Base-by-base conservation (phyloP, 2,797 vertebrate species). In the Tamandua tetradactyla region DNA sequence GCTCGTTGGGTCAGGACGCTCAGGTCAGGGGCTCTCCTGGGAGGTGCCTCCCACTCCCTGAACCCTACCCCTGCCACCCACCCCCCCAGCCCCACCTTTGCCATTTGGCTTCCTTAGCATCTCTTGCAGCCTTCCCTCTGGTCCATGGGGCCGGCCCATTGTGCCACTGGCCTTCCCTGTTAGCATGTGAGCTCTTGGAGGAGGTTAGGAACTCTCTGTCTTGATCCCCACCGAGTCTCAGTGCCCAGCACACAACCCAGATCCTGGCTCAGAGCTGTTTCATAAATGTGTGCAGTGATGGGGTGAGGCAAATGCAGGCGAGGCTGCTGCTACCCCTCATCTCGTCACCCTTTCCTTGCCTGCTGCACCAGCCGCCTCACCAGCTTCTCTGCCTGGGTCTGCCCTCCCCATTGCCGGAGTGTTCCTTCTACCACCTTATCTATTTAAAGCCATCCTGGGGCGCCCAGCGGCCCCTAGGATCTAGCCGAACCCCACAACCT, bases 1-100 rank as follows among this genome's bases (percentile, higher is more conserved):
- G 93, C 68, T 85, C 3, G 15, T 22, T 49, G 59, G 87, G 91
- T 89, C 30, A 20, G 75, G 72, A n/a, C 62, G n/a, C 93, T 68
- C 84, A 89, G 87, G 89, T 90, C 78, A 92, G 92, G 69, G 75
- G 49, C 27, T 85, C 52, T 89, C 74, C 69, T 35, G 68, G 35
- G 78, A 88, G 42, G 74, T 15, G 52, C 57, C 40, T 42, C 12
- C 61, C 30, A 49, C 78, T n/a, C 4, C 55, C 14, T 55, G 55
- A 12, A 40, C 40, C 12, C 22, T 5, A 59, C 22, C 44, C 62
- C 15, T 5, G 30, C 55, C 20, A 23, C 40, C 4, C 40, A 27
- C 44, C 10, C 2, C 42, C 52, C 78, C 81, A 76, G 12, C 59
- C 71, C 57, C 69, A 91, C 13, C 23, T 76, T 79, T 87, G 62